Conservation (phyloP, 2,797 vertebrate species). For the Platalea minor region DNA sequence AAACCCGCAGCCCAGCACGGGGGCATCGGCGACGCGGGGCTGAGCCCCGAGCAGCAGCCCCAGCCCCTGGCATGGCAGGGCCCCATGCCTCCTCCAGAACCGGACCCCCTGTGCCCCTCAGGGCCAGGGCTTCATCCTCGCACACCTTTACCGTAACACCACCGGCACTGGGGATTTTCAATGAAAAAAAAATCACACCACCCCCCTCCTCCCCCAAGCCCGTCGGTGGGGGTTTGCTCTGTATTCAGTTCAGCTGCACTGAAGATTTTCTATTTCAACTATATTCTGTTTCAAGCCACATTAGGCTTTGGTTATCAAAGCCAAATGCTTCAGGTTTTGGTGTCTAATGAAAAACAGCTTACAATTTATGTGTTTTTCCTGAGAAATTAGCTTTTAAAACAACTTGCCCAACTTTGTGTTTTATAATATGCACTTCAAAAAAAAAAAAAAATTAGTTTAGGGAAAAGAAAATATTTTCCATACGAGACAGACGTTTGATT, state of each 20-base stretch:
- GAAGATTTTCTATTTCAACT: not conserved
- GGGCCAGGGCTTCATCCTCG: not conserved
- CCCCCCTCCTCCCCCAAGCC: accelerated
- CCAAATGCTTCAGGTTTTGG: slow-evolving; percentile 6
- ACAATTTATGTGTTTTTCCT: not conserved
- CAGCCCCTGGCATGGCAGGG: not conserved
- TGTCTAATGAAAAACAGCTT: not conserved
- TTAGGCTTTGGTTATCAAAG: not conserved
- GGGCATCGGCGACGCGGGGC: not conserved
- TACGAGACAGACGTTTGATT: accelerated
- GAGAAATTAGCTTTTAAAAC: not conserved
- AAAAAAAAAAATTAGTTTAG: not conserved
- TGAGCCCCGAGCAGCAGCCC: not conserved
- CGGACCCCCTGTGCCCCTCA: accelerated
- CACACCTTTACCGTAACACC: accelerated
- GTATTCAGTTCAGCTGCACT: not conserved
- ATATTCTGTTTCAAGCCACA: not conserved
- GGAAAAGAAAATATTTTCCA: not conserved
- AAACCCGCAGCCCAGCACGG: accelerated
- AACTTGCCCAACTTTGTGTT: not conserved
- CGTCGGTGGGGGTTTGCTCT: not conserved
- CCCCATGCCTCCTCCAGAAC: accelerated
- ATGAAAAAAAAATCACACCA: not conserved
- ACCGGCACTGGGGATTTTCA: accelerated
- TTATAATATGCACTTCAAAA: not conserved